phyloP scores from a whole-genome alignment of 2,888 invertebrate species.

The Platycnemis pennipes region DNA sequence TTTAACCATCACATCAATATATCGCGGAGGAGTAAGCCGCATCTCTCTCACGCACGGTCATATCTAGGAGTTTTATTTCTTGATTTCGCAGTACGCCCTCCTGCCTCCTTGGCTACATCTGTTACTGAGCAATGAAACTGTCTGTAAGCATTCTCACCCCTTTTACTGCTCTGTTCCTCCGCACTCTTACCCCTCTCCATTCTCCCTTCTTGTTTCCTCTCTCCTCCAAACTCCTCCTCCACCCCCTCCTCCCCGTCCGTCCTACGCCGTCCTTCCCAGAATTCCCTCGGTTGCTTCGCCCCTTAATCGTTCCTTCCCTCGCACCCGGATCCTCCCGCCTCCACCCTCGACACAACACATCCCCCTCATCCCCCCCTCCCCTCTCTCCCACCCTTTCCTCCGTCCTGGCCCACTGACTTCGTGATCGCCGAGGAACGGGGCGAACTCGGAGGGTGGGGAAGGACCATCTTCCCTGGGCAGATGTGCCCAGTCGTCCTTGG shows the following conservation, averaged over 20 bases:
- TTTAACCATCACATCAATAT: too few relatives aligned
- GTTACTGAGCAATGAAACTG: background rate
- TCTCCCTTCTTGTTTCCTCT: background rate
- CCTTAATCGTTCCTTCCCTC: background rate
- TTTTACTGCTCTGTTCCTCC: background rate
- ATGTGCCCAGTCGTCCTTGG: constrained; percentile 44
- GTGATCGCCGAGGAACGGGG: background rate
- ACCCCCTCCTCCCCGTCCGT: background rate
- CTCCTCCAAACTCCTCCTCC: too few relatives aligned
- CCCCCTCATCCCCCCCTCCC: background rate
- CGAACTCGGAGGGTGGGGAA: background rate
- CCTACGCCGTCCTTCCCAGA: background rate
- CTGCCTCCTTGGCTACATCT: background rate
- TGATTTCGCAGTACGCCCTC: too few relatives aligned
- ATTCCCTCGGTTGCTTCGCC: background rate
- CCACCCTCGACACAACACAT: background rate
- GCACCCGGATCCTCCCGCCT: background rate
- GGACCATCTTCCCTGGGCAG: background rate
- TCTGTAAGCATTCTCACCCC: background rate
- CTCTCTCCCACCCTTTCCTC: background rate
- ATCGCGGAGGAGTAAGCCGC: too few relatives aligned
- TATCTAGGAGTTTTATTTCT: too few relatives aligned
- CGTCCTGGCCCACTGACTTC: background rate
- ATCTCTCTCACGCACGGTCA: too few relatives aligned
- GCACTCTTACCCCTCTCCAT: background rate